Evolutionary conservation across 2,888 invertebrate genomes (phyloP), one percentile per base, ranked within the genome.

Genomic region (Tenthredo scrophulariae): DNA sequence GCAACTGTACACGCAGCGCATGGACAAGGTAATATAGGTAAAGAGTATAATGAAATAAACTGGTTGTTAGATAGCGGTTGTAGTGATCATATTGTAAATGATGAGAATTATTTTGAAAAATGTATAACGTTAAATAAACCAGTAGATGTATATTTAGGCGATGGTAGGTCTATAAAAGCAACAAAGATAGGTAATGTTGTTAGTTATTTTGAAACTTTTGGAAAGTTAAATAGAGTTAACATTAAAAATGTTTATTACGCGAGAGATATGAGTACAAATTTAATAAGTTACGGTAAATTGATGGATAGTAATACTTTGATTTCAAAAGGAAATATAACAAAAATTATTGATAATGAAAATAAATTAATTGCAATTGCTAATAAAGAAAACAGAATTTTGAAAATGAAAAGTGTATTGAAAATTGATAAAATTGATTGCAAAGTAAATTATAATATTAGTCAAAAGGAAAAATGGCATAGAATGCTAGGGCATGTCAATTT

Each of bases 401-500:
- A n/a, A n/a, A n/a, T n/a, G n/a, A n/a, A n/a, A n/a, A n/a, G n/a
- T n/a, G n/a, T n/a, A n/a, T n/a, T n/a, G n/a, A n/a, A n/a, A n/a
- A n/a, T n/a, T n/a, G n/a, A n/a, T n/a, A n/a, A n/a, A n/a, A n/a
- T n/a, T n/a, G n/a, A n/a, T n/a, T n/a, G n/a, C n/a, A n/a, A n/a
- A n/a, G n/a, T n/a, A n/a, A n/a, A n/a, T n/a, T n/a, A n/a, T n/a
- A n/a, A n/a, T n/a, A n/a, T n/a, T n/a, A 86, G 29, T 65, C 2
- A 65, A 29, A 89, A 89, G 85, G 89, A 89, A 85, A 88, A 86
- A 85, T 89, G 87, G 88, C 89, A 89, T 86, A 80, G 87, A 15
- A 82, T 84, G 2, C 77, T 89, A 33, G 89, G 88, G 0, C 88
- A 89, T 85, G 86, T 88, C 33, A 89, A 89, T 86, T 89, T 89